Evolutionary conservation across 2,113 vertebrate species (phyloP).

Genomic region (Neolamprologus tretocephalus): DNA sequence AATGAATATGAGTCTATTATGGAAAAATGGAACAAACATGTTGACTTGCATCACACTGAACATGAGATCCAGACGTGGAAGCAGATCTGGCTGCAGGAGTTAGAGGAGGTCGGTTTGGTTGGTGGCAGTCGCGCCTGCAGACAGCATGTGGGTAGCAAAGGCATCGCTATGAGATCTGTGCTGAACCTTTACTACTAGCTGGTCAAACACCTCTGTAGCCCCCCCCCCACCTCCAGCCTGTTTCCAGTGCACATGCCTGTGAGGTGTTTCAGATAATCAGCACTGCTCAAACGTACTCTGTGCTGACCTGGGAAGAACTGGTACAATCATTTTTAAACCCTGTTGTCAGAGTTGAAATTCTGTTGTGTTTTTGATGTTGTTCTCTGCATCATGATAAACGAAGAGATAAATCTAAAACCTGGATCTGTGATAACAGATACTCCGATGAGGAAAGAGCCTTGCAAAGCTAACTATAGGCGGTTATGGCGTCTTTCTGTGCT

Average conservation of each 20-base stretch:
- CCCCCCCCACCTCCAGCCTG: slow-evolving; percentile 2
- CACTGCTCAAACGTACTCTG: background rate
- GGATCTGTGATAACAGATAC: slow-evolving; percentile 12
- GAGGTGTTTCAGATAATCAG: background rate
- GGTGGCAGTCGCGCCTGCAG: slow-evolving; percentile 76
- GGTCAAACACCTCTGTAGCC: slow-evolving; percentile 72
- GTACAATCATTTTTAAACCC: background rate
- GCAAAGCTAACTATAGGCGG: slow-evolving; percentile 9
- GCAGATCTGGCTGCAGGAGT: slow-evolving; percentile 25
- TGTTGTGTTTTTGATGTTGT: background rate
- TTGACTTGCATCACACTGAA: slow-evolving; percentile 4
- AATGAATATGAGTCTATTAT: background rate
- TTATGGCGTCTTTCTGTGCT: background rate
- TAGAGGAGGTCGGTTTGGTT: slow-evolving; percentile 41
- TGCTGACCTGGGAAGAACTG: background rate
- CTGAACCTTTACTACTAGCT: slow-evolving; percentile 74
- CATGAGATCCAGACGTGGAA: background rate
- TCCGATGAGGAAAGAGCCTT: background rate
- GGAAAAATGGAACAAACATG: background rate
- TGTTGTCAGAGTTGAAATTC: background rate
- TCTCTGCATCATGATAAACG: background rate
- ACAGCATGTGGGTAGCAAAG: slow-evolving; percentile 76
- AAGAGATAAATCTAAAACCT: background rate
- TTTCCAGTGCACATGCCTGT: background rate
- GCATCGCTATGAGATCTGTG: slow-evolving; percentile 62